phyloP scores from a whole-genome alignment of 2,888 invertebrate genomes.

The Parnassius orleans region DNA sequence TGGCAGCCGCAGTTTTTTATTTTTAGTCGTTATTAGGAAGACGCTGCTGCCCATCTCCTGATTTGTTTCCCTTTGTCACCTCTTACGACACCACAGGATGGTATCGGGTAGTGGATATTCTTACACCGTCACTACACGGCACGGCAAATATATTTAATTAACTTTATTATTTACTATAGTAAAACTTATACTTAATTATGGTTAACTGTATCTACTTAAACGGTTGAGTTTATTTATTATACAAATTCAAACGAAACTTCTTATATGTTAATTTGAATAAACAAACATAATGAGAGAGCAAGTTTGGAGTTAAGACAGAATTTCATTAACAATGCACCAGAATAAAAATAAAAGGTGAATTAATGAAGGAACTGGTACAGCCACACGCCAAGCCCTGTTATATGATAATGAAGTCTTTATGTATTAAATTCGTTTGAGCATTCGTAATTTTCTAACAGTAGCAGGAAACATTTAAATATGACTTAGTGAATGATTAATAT shows the following conservation, averaged over 20 bases:
- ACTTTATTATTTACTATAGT: too few species aligned
- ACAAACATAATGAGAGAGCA: constrained; percentile 19
- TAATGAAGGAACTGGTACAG: constrained; percentile 38
- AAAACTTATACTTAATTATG: too few species aligned
- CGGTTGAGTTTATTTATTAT: background rate
- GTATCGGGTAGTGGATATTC: too few species aligned
- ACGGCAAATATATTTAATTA: too few species aligned
- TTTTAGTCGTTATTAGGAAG: too few species aligned
- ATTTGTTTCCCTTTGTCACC: too few species aligned
- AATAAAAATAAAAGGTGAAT: constrained; percentile 27
- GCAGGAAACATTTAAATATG: constrained; percentile 72
- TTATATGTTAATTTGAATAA: constrained; percentile 13
- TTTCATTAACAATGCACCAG: constrained; percentile 32
- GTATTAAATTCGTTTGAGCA: constrained; percentile 59
- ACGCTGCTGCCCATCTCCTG: too few species aligned
- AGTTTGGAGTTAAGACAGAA: constrained; percentile 27
- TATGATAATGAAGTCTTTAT: constrained; percentile 67
- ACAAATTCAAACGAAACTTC: too few species aligned
- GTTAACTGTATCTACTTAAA: background rate
- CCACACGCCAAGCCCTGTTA: constrained; percentile 49
- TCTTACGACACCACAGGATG: too few species aligned
- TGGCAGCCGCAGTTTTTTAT: too few species aligned
- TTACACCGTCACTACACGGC: too few species aligned
- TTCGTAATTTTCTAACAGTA: constrained; percentile 64
- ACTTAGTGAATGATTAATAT: constrained; percentile 72